Evolutionary conservation across 2,888 invertebrate species (phyloP).

Genomic region (Orchestes rusci): DNA sequence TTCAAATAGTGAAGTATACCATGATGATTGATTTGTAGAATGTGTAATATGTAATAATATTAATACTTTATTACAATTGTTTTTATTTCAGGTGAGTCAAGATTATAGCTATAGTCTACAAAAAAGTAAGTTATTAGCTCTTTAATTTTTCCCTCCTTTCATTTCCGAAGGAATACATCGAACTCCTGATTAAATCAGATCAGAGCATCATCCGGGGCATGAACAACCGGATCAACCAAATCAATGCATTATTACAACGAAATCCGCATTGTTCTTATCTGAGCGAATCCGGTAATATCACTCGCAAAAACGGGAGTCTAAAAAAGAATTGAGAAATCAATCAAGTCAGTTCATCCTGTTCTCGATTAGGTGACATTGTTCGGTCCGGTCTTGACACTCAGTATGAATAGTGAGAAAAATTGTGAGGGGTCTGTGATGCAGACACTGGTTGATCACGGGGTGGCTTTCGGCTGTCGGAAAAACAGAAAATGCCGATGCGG

Average conservation of each 20-base stretch:
- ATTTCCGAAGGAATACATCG: too few species aligned
- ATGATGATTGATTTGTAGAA: too few species aligned
- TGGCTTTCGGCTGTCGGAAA: slow-evolving; percentile 14
- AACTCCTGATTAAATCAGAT: too few species aligned
- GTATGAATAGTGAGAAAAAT: slow-evolving; percentile 20
- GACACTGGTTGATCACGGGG: slow-evolving; percentile 23
- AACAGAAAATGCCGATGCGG: slow-evolving; percentile 10
- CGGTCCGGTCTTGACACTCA: slow-evolving; percentile 15
- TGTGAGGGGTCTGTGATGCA: slow-evolving; percentile 12
- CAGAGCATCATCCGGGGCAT: too few species aligned
- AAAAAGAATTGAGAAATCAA: slow-evolving; percentile 11
- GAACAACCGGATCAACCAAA: too few species aligned
- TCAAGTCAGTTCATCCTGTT: slow-evolving; percentile 18
- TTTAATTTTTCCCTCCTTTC: neutral
- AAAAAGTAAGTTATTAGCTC: too few species aligned
- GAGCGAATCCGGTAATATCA: slow-evolving; percentile 1
- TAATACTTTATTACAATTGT: too few species aligned
- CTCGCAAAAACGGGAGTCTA: slow-evolving; percentile 6
- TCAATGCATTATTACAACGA: neutral
- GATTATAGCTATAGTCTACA: too few species aligned
- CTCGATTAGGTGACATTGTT: slow-evolving; percentile 22
- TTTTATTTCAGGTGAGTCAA: too few species aligned
- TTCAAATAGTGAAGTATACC: too few species aligned
- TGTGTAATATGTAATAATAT: too few species aligned
- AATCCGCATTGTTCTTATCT: slow-evolving; percentile 2